These are phyloP conservation scores for Dromococcyx pavoninus DNA, from an alignment of 2,797 vertebrate species.

Conservation along the genomic window DNA sequence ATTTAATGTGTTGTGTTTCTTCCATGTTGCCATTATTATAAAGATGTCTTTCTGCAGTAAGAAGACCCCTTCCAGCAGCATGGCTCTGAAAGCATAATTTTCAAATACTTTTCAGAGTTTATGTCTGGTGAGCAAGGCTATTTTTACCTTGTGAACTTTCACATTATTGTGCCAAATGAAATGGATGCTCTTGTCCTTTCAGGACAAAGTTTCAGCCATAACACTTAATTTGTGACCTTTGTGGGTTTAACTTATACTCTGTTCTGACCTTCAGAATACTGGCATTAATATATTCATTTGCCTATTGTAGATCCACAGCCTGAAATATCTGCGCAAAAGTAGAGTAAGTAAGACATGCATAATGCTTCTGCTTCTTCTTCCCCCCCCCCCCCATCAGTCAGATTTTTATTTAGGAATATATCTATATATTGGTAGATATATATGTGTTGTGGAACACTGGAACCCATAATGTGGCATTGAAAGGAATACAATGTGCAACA, in stretches of 20 bases:
- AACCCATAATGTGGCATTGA: background rate
- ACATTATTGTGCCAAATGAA: conserved; percentile 5
- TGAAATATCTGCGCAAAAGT: background rate
- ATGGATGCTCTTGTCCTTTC: conserved; percentile 40
- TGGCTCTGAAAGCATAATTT: background rate
- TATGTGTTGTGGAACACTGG: background rate
- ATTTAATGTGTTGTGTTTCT: background rate
- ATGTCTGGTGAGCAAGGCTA: background rate
- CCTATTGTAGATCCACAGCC: conserved; percentile 20
- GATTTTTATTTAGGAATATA: background rate
- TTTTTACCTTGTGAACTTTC: conserved; percentile 46
- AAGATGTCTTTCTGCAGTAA: background rate
- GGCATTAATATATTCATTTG: background rate
- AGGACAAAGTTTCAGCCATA: conserved; percentile 19
- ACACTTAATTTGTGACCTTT: conserved; percentile 53
- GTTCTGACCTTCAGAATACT: conserved; percentile 28
- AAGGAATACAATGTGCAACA: background rate
- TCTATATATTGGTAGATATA: background rate
- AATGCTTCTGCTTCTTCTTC: background rate
- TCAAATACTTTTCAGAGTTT: conserved; percentile 16
- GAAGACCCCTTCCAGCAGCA: background rate
- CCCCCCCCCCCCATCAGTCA: background rate
- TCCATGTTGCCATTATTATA: background rate
- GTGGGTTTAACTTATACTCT: conserved; percentile 11
- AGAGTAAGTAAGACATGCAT: background rate